Evolutionary conservation across 1,140 invertebrate genomes (phyloP).

Genomic region (Homarus americanus): DNA sequence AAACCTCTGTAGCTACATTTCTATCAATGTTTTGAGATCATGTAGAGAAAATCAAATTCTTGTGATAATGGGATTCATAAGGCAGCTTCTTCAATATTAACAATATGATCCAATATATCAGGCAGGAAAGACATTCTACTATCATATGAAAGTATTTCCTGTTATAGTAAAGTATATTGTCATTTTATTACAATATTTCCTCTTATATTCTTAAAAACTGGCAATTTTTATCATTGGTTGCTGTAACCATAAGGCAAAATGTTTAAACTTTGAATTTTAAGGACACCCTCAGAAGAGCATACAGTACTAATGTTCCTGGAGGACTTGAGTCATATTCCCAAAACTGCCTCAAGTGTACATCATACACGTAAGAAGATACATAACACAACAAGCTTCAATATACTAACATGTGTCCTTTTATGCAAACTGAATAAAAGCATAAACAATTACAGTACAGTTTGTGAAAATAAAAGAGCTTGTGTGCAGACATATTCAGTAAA

Average conservation of each 20-base stretch:
- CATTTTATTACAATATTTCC: background rate
- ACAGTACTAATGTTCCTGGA: background rate
- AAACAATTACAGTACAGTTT: too few relatives aligned
- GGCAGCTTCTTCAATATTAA: background rate
- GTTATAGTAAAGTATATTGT: background rate
- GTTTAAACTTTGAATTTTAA: conserved; percentile 7
- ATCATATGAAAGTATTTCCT: background rate
- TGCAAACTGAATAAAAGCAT: background rate
- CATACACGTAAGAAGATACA: background rate
- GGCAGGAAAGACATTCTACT: background rate
- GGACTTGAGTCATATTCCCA: background rate
- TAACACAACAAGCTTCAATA: background rate
- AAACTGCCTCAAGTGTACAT: background rate
- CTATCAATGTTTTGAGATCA: background rate
- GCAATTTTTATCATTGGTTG: conserved; percentile 5
- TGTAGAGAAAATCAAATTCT: background rate
- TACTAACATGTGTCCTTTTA: background rate
- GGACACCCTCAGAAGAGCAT: background rate
- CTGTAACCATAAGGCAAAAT: conserved; percentile 9
- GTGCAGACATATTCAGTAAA: background rate
- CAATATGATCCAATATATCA: background rate
- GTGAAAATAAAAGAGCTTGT: background rate
- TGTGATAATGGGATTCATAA: background rate
- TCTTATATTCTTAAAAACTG: background rate
- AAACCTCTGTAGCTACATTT: background rate